Evolutionary conservation across 2,797 vertebrate genomes (phyloP), one percentile per base, ranked within the genome.

Genomic region (Denticeps clupeoides): DNA sequence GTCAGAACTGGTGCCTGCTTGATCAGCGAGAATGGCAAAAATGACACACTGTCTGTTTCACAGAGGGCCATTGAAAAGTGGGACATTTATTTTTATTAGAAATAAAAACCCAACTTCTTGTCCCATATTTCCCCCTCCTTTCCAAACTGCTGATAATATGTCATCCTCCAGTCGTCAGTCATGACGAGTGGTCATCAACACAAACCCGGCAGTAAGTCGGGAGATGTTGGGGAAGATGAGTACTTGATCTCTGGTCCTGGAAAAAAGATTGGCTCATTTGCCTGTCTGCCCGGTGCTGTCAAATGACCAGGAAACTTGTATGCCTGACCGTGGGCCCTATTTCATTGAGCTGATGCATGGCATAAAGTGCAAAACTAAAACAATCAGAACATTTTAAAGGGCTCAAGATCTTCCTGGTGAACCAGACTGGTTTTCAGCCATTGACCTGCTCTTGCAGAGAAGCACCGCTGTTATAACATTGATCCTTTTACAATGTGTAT

Each of bases 321-420:
- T 45, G 45, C 41, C 33, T 41, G 12, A n/a, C 44, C 40, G 28
- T 46, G 58, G n/a, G n/a, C n/a, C n/a, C n/a, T n/a, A n/a, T n/a
- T n/a, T n/a, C n/a, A 61, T 64, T 53, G 51, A 43, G 58, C 55
- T 61, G 49, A 53, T 29, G 52, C 58, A 49, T 52, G 31, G 37
- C 53, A 55, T 55, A 42, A 55, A 49, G 33, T 46, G 13, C 12
- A 48, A 47, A 33, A 29, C 54, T 26, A 53, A 55, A 37, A 37
- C 33, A 41, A 41, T 11, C 41, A 49, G 28, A 44, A 29, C 3
- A n/a, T n/a, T n/a, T n/a, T n/a, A n/a, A n/a, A n/a, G n/a, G n/a
- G n/a, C n/a, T n/a, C n/a, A n/a, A n/a, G n/a, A n/a, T n/a, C n/a
- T n/a, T n/a, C n/a, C n/a, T n/a, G n/a, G n/a, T n/a, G n/a, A n/a